A percentile compares a stretch with the other conserved stretches of the same genome.
Conservation (phyloP, 2,113 vertebrate genomes). For the Rhineura floridana region DNA sequence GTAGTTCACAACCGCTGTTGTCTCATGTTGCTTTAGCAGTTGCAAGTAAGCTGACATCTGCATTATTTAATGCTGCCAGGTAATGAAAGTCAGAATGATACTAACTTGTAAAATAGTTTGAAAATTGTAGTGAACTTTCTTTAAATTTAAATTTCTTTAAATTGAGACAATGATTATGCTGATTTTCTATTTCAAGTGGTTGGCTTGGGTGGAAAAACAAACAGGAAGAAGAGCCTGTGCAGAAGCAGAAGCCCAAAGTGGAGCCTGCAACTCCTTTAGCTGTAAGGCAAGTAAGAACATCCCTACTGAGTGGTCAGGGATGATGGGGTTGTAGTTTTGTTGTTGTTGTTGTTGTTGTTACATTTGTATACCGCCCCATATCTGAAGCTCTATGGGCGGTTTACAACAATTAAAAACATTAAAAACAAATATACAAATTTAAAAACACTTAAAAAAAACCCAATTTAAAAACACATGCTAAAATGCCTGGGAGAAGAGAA, state of each 20-base stretch:
- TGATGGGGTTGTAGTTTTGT: no score
- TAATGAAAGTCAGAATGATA: conserved; percentile 58
- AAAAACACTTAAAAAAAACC: no score
- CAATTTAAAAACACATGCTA: no score
- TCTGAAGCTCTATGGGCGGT: no score
- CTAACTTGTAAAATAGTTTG: neutral
- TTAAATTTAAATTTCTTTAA: neutral
- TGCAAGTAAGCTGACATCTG: conserved; percentile 97
- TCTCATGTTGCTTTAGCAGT: conserved; percentile 98
- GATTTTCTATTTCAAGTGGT: conserved; percentile 76
- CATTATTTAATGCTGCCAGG: conserved; percentile 96
- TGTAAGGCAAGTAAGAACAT: conserved; percentile 88
- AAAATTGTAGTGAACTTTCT: neutral
- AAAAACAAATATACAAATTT: no score
- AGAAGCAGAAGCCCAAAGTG: conserved; percentile 94
- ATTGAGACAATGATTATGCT: neutral
- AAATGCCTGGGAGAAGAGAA: no score
- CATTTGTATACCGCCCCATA: no score
- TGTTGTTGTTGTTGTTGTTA: no score
- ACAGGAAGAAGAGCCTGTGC: conserved; percentile 87
- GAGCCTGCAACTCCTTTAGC: conserved; percentile 90
- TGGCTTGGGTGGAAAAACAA: conserved; percentile 97
- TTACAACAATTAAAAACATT: no score
- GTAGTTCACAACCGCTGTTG: conserved; percentile 92
- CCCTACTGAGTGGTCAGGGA: no score